phyloP scores from a whole-genome alignment of 2,113 vertebrate genomes.

The Meles meles region DNA sequence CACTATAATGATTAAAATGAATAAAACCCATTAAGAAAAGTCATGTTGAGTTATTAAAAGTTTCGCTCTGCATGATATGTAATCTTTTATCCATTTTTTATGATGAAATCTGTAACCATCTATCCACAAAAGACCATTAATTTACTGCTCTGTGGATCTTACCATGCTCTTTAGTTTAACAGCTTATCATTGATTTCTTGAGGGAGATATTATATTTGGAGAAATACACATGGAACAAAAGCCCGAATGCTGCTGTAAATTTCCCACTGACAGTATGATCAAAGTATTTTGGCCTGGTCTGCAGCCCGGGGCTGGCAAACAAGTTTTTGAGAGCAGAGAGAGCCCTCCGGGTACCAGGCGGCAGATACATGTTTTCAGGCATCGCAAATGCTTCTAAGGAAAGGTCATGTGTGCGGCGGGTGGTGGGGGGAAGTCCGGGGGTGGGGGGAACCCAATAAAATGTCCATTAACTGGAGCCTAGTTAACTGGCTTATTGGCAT shows the following conservation, averaged over 20 bases:
- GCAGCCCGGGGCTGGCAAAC: constrained; percentile 70
- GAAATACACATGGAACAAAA: constrained; percentile 86
- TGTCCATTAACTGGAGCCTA: constrained; percentile 97
- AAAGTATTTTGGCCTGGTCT: constrained; percentile 81
- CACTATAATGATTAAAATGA: constrained; percentile 99
- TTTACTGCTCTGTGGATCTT: constrained; percentile 91
- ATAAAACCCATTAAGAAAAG: constrained; percentile 99
- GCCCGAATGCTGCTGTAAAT: constrained; percentile 84
- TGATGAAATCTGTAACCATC: constrained; percentile 94
- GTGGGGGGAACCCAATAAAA: constrained; percentile 92
- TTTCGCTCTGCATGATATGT: constrained; percentile 89
- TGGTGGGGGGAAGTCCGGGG: constrained; percentile 57
- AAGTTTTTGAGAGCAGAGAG: constrained; percentile 79
- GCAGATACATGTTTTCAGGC: constrained; percentile 90
- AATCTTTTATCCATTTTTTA: constrained; percentile 97
- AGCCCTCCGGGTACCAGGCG: constrained; percentile 75
- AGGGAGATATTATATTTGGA: constrained; percentile 90
- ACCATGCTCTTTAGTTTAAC: constrained; percentile 91
- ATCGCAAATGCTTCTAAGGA: constrained; percentile 87
- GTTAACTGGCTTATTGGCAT: constrained; percentile 96
- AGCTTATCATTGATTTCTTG: constrained; percentile 91
- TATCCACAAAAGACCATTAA: constrained; percentile 92
- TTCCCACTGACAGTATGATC: constrained; percentile 87
- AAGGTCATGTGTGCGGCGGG: constrained; percentile 87
- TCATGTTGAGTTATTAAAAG: constrained; percentile 97